Percentiles rank a stretch among this genome's conserved stretches.
Conservation (phyloP, 2,113 vertebrate species). For the Cololabis saira region DNA sequence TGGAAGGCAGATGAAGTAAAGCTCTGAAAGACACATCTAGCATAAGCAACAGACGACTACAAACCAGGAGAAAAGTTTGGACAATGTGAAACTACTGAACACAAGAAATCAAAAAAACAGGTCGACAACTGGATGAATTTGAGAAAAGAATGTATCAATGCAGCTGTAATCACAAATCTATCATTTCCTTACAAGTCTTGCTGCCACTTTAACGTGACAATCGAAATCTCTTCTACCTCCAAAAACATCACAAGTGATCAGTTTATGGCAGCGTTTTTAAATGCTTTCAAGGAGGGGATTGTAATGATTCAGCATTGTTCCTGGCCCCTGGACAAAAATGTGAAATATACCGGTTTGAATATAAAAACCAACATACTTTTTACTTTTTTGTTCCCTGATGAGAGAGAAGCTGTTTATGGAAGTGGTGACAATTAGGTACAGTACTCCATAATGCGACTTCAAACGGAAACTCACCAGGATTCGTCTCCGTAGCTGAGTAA, state of each 20-base stretch:
- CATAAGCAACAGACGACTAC: slow-evolving; percentile 2
- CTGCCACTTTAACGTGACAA: neutral
- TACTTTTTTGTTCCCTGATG: slow-evolving; percentile 13
- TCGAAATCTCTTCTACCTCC: neutral
- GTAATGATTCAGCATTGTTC: slow-evolving; percentile 11
- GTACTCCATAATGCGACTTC: neutral
- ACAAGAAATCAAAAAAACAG: slow-evolving; percentile 24
- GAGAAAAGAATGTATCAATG: slow-evolving; percentile 20
- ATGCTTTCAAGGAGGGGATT: neutral
- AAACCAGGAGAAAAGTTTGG: slow-evolving; percentile 18
- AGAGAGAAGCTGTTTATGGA: slow-evolving; percentile 4
- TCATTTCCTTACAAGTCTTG: neutral
- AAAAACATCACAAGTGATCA: neutral
- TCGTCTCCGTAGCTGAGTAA: neutral
- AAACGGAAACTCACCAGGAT: slow-evolving; percentile 1
- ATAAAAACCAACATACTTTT: slow-evolving; percentile 22
- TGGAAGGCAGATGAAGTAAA: slow-evolving; percentile 16
- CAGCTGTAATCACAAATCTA: slow-evolving; percentile 11
- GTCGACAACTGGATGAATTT: slow-evolving; percentile 5
- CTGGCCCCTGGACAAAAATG: too few relatives aligned
- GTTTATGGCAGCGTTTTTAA: neutral
- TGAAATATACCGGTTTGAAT: slow-evolving; percentile 16
- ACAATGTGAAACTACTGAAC: slow-evolving; percentile 24
- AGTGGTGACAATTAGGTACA: neutral
- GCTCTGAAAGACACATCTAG: slow-evolving; percentile 38